Evolutionary conservation across 2,797 vertebrate genomes (phyloP).

Genomic region (Lateolabrax maculatus): DNA sequence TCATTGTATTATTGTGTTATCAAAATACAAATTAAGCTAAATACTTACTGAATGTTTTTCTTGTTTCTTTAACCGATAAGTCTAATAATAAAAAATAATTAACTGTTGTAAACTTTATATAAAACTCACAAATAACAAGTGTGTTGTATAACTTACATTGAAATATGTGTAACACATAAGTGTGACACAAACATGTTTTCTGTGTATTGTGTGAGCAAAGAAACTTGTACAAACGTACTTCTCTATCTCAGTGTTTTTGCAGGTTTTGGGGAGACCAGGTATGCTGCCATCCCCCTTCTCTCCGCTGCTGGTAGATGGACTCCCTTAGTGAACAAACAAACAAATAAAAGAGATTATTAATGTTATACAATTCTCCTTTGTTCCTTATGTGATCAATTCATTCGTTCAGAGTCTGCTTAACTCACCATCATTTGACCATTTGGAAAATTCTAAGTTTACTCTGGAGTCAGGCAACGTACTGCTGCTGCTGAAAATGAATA

Average conservation of each 20-base stretch:
- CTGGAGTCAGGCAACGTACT: constrained; percentile 86
- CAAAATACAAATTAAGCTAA: no score
- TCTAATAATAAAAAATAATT: neutral
- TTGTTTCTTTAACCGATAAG: neutral
- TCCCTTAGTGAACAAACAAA: constrained; percentile 82
- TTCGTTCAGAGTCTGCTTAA: neutral
- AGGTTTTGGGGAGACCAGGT: constrained; percentile 82
- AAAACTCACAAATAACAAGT: neutral
- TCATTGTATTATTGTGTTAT: no score
- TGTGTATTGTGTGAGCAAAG: no score
- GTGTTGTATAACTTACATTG: neutral
- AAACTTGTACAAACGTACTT: constrained; percentile 83
- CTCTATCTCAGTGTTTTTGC: constrained; percentile 89
- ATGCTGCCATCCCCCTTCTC: constrained; percentile 90
- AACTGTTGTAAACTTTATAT: neutral
- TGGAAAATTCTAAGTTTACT: constrained; percentile 90
- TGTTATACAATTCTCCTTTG: neutral
- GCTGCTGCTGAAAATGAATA: constrained; percentile 76
- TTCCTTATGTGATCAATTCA: neutral
- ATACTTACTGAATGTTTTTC: neutral
- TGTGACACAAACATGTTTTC: neutral
- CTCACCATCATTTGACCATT: constrained; percentile 94
- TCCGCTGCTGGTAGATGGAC: constrained; percentile 95
- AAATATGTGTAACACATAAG: neutral
- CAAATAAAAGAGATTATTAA: neutral